Evolutionary conservation across 2,888 invertebrate genomes (phyloP).

Genomic region (Orgyia antiqua): DNA sequence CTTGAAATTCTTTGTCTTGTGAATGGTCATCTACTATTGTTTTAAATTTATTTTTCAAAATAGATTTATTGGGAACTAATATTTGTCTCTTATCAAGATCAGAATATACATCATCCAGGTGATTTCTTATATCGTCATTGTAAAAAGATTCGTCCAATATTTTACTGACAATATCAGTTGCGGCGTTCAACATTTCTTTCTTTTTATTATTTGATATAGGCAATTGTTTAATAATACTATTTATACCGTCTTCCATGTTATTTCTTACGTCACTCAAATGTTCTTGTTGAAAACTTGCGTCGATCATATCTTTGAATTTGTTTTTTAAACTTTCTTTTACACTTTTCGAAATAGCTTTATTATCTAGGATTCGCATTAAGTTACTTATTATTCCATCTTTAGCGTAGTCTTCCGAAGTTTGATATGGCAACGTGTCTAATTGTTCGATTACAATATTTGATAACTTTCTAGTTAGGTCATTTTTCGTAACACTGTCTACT

Average conservation of each 20-base stretch:
- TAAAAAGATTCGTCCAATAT: constrained; percentile 5
- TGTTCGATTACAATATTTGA: not conserved
- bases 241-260: not conserved
- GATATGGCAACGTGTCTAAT: not conserved
- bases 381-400: constrained; percentile 2
- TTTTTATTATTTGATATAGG: constrained; percentile 1
- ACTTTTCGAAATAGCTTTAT: not conserved
- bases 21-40: constrained; percentile 3
- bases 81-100: constrained; percentile 8
- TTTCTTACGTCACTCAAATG: not conserved
- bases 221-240: not conserved
- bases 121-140: constrained; percentile 1
- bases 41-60: constrained; percentile 3
- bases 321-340: constrained; percentile 1
- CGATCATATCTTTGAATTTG: not conserved
- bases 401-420: constrained; percentile 3
- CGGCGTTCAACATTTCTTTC: constrained; percentile 1
- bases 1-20: not conserved
- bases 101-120: not conserved
- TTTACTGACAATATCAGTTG: not conserved
- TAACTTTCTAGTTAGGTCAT: not conserved
- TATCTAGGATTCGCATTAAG: not conserved
- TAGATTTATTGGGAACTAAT: constrained; percentile 9
- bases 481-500: not conserved
- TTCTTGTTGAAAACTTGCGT: not conserved